phyloP scores from a whole-genome alignment of 2,888 invertebrate species.

The Temnothorax ravouxi region DNA sequence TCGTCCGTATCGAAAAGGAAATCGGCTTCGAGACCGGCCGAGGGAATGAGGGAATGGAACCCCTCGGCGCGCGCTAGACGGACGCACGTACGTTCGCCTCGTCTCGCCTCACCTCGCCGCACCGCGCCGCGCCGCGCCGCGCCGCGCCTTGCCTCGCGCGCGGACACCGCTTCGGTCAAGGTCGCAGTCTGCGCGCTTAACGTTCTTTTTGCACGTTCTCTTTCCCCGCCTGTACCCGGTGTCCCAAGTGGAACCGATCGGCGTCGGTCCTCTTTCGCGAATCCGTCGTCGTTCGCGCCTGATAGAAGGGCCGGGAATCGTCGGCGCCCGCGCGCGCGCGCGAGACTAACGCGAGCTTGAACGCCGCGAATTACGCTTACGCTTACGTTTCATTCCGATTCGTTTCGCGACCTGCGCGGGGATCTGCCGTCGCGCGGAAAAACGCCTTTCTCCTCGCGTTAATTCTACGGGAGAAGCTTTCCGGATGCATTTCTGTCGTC shows the following conservation, averaged over 20 bases:
- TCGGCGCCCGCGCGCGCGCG: neutral
- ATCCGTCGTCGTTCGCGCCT: neutral
- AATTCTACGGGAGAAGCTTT: neutral
- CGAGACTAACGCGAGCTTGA: neutral
- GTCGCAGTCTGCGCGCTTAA: conserved; percentile 82
- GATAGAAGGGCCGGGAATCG: neutral
- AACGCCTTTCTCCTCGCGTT: neutral
- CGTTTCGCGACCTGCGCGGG: neutral
- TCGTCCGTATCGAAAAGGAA: conserved; percentile 52
- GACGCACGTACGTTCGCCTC: conserved; percentile 71
- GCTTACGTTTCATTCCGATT: neutral
- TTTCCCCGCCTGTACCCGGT: conserved; percentile 78
- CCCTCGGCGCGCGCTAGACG: conserved; percentile 74
- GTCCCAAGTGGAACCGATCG: conserved; percentile 70
- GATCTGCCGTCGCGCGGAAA: neutral
- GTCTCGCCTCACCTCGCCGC: conserved; percentile 11
- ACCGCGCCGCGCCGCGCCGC: no score
- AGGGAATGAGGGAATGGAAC: conserved; percentile 62
- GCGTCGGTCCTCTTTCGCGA: neutral
- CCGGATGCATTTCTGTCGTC: neutral
- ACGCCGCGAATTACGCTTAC: neutral
- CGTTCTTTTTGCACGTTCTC: conserved; percentile 82
- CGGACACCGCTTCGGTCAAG: conserved; percentile 84
- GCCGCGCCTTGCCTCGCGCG: conserved; percentile 72
- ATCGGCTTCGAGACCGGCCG: conserved; percentile 38